Evolutionary conservation across 1,140 invertebrate genomes (phyloP), one percentile per base, ranked within the genome.

Genomic region (Heliconius melpomene): DNA sequence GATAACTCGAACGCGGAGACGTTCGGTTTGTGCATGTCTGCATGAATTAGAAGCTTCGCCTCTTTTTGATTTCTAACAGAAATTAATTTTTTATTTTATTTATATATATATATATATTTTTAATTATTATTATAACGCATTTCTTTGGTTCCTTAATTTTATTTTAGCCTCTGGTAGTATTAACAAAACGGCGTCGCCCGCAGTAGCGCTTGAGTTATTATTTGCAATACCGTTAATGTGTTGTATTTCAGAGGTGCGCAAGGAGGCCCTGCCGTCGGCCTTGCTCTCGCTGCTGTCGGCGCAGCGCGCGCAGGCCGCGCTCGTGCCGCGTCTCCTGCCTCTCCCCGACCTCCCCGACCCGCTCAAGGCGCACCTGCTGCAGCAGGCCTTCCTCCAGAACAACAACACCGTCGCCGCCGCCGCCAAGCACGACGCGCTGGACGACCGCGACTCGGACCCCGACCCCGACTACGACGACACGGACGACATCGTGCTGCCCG

Each of bases 91-190:
- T 86, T 85, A 86, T 89, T 93, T 66, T 26, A 66, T 66, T 87
- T 90, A 36, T 36, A 36, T 36, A 36, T 32, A 32, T 88, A 85
- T 46, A 46, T 46, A 16, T 46, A 16, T 87, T 86, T 91, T 52
- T 20, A 20, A 52, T 52, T 87, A 86, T 89, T 89, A 91, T 89
- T 89, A 90, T 94, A 94, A 93, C 92, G 92, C 92, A 93, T 94
- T 94, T 94, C 92, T 94, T 94, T 93, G 92, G 93, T 94, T 94
- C 93, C 93, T 94, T 93, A 93, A 94, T 93, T 91, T 92, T 90
- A 93, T 93, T 93, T 92, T 91, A 91, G 91, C 91, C 90, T 93
- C 85, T 84, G 91, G 93, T 94, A 94, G 91, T 88, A 93, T 94
- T 94, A 94, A 94, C 93, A 89, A 81, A 52, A 52, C 50, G 80